Conservation (phyloP, 64 coral and sea anemone species). For the Acropora yongei region DNA sequence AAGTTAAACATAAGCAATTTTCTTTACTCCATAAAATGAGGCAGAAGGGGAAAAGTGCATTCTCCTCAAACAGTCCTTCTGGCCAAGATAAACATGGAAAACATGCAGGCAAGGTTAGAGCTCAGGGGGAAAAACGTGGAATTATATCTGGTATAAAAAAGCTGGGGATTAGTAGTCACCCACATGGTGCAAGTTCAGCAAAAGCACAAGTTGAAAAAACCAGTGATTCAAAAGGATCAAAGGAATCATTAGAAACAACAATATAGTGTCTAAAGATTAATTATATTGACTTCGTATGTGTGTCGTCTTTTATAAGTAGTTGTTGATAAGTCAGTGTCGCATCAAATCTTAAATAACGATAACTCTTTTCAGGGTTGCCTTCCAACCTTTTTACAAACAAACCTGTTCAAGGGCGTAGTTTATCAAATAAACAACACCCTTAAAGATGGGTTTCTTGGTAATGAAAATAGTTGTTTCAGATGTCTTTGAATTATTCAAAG, state of each 20-base stretch:
- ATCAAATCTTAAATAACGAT: too few species aligned
- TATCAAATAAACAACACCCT: too few species aligned
- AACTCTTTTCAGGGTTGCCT: too few species aligned
- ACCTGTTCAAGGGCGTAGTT: too few species aligned
- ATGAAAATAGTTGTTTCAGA: too few species aligned
- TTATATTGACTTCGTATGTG: not conserved
- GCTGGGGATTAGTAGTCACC: not conserved
- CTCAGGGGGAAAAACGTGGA: conserved; percentile 22
- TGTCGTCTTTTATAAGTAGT: not conserved
- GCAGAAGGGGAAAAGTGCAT: conserved; percentile 75
- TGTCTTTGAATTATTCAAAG: too few species aligned
- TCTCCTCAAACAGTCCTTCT: conserved; percentile 52
- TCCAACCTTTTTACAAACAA: too few species aligned
- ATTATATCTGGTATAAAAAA: conserved; percentile 42
- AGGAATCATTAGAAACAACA: conserved; percentile 36
- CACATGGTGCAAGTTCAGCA: conserved; percentile 8
- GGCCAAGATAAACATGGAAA: conserved; percentile 37
- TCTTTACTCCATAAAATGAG: conserved; percentile 69
- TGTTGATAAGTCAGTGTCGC: not conserved
- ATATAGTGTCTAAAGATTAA: not conserved
- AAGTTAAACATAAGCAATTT: conserved; percentile 66
- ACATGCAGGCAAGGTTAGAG: not conserved
- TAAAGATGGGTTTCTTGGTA: too few species aligned
- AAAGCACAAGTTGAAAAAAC: conserved; percentile 33
- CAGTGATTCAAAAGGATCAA: not conserved